Evolutionary conservation across 2,888 invertebrate species (phyloP).

Genomic region (Calameuta filiformis): DNA sequence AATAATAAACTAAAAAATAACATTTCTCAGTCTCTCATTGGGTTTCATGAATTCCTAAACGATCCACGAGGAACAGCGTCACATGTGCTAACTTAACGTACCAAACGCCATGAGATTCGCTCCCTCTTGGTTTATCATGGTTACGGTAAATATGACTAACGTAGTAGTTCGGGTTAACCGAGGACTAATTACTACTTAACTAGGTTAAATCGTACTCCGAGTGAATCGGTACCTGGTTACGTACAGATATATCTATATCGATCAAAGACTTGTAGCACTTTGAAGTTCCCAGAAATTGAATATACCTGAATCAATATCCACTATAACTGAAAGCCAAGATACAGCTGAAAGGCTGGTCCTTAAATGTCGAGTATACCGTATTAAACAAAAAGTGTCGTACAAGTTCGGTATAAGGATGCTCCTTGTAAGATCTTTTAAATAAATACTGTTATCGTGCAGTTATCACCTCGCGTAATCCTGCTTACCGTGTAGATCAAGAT

Average conservation of each 20-base stretch:
- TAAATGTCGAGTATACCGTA: not conserved
- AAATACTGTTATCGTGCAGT: too few relatives aligned
- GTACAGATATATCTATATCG: not conserved
- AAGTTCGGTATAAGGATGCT: too few relatives aligned
- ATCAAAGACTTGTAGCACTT: not conserved
- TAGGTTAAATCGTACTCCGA: constrained; percentile 47
- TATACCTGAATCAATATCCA: not conserved
- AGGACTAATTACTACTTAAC: constrained; percentile 52
- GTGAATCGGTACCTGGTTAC: not conserved
- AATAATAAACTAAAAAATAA: not conserved
- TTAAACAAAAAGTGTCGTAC: not conserved
- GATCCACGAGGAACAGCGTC: not conserved
- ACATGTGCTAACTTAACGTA: not conserved
- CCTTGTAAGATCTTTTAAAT: too few relatives aligned
- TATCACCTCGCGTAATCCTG: too few relatives aligned
- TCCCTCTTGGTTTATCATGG: not conserved
- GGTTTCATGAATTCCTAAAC: not conserved
- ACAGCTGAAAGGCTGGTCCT: not conserved
- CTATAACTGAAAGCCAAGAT: not conserved
- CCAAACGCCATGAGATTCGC: not conserved
- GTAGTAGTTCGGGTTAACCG: constrained; percentile 47
- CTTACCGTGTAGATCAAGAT: not conserved
- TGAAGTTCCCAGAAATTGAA: not conserved
- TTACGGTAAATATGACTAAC: constrained; percentile 11
- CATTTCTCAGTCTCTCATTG: not conserved